Evolutionary conservation across 2,888 invertebrate species (phyloP), one percentile per base, ranked within the genome.

Genomic region (Acrobasis repandana): DNA sequence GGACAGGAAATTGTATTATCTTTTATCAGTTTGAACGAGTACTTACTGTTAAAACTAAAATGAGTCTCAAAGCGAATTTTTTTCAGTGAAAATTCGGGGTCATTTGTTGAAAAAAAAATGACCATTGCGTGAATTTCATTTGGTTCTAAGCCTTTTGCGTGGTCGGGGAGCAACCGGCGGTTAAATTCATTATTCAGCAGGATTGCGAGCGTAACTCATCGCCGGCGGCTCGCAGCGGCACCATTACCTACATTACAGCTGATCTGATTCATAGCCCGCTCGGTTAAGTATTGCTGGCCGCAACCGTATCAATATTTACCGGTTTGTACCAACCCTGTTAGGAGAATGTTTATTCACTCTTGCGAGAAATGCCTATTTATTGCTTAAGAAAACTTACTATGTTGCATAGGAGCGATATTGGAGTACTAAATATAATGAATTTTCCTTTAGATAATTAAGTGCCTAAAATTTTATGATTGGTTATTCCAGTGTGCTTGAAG

Each of bases 131-230:
- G n/a, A 43, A 43, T 43, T 43, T 43, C 15, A 36, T 54, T 54
- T 43, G 16, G 36, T 15, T 52, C 10, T 52, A 36, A 52, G 16
- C 52, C 68, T 68, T 73, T 67, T 75, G 68, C 69, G 71, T 63
- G 66, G 69, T 65, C 6, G 28, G 28, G 66, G 68, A 67, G 67
- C 67, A 65, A 67, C 71, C 65, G 74, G 72, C 71, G 67, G 70
- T 67, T 58, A 71, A 72, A 79, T 85, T 78, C 73, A 83, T 83
- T 82, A 83, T 85, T 83, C 80, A 82, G 66, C 67, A 64, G 71
- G 78, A 79, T 77, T 76, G 79, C 76, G 75, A 75, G 73, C 68
- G 76, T 79, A 79, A 78, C 76, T 82, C 79, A 79, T 79, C 68
- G 75, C 67, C 61, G 56, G 63, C 58, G 63, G 65, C 67, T 60